Conservation (phyloP, 30 jellyfish, hydroid and myxozoan species). For the Pseudorhiza aurosa region DNA sequence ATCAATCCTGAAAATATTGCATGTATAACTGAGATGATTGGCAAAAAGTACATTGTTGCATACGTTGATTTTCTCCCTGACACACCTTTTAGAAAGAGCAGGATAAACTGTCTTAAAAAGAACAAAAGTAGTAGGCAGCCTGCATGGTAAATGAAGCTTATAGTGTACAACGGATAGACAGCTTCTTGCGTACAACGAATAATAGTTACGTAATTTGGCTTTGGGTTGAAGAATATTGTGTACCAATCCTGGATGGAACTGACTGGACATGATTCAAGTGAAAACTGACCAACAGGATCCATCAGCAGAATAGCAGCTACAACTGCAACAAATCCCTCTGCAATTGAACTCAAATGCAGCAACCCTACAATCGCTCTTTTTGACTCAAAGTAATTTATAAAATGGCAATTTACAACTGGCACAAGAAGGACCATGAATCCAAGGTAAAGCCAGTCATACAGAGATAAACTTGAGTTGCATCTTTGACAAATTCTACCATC, state of each 20-base stretch:
- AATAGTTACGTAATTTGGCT: constrained; percentile 41
- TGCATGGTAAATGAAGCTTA: constrained; percentile 57
- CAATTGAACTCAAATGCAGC: constrained; percentile 54
- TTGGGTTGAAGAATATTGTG: constrained; percentile 88
- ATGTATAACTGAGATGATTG: constrained; percentile 77
- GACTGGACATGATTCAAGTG: constrained; percentile 67
- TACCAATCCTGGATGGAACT: constrained; percentile 87
- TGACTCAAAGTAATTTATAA: constrained; percentile 63
- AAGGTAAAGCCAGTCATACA: constrained; percentile 82
- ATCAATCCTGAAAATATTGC: constrained; percentile 88
- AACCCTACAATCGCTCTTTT: constrained; percentile 24
- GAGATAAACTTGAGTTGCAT: constrained; percentile 52
- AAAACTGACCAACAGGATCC: constrained; percentile 75
- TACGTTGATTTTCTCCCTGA: constrained; percentile 62
- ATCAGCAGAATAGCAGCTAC: constrained; percentile 51
- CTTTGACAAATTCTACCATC: constrained; percentile 75
- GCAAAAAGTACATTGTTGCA: constrained; percentile 83
- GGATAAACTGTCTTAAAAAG: constrained; percentile 49
- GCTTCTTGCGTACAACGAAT: constrained; percentile 95
- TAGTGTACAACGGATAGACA: constrained; percentile 84
- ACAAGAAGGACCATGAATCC: constrained; percentile 85
- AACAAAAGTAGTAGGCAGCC: constrained; percentile 53
- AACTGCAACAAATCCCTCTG: constrained; percentile 62
- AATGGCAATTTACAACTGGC: constrained; percentile 67
- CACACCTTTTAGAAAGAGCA: constrained; percentile 27